Percentiles rank a stretch among this genome's conserved stretches.
phyloP scores from a whole-genome alignment of 2,888 invertebrate genomes.

The Xylota sylvarum region DNA sequence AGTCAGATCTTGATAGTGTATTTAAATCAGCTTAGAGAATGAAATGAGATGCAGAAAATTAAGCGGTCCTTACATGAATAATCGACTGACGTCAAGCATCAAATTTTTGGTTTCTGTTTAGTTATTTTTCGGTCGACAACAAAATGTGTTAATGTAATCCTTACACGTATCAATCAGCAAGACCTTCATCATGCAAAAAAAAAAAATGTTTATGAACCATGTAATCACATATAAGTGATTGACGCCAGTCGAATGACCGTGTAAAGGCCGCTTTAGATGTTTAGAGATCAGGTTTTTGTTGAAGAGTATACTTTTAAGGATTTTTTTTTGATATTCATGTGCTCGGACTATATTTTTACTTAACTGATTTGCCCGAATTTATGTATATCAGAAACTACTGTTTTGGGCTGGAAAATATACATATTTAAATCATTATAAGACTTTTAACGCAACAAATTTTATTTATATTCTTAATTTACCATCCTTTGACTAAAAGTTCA shows the following conservation, averaged over 20 bases:
- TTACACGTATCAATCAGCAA: too few relatives aligned
- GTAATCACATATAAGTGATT: too few relatives aligned
- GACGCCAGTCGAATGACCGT: too few relatives aligned
- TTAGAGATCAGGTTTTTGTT: background rate
- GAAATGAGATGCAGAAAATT: background rate
- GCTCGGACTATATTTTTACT: background rate
- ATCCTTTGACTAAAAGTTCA: too few relatives aligned
- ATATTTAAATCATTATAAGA: slow-evolving; percentile 46
- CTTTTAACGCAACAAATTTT: slow-evolving; percentile 39
- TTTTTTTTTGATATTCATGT: background rate
- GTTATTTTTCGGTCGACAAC: too few relatives aligned
- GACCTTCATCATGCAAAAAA: too few relatives aligned
- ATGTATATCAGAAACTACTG: background rate
- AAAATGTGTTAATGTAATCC: too few relatives aligned
- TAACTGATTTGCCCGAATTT: background rate
- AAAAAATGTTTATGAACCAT: too few relatives aligned
- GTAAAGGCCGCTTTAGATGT: background rate
- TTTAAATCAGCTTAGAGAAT: slow-evolving; percentile 56
- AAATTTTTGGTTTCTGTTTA: too few relatives aligned
- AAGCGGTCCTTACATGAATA: too few relatives aligned
- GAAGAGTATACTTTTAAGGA: background rate
- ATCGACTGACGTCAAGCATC: too few relatives aligned
- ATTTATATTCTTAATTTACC: background rate
- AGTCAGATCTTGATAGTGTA: slow-evolving; percentile 28
- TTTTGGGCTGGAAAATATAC: background rate